Conservation (phyloP, 2,113 vertebrate species). For the Eurystomus gularis region DNA sequence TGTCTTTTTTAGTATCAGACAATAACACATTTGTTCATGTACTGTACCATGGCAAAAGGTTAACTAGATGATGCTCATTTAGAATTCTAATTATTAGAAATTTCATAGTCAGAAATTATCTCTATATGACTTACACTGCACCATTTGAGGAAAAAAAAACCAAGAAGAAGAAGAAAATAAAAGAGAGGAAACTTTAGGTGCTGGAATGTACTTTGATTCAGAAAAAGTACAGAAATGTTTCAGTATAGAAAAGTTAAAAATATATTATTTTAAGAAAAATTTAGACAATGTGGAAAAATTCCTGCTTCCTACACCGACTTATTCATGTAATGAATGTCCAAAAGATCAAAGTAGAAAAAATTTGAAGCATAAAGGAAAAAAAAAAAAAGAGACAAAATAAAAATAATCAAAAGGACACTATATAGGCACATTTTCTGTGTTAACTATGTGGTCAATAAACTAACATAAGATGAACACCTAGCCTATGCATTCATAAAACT, state of each 20-base stretch:
- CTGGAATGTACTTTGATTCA: background rate
- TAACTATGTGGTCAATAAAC: background rate
- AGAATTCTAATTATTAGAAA: background rate
- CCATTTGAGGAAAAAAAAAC: rapidly evolving
- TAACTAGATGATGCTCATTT: background rate
- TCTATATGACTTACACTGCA: background rate
- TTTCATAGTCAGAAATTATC: background rate
- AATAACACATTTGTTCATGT: background rate
- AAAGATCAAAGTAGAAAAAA: background rate
- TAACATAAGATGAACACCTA: background rate
- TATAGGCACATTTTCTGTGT: rapidly evolving
- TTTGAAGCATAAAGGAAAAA: background rate
- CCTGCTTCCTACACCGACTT: background rate
- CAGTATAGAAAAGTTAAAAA: background rate
- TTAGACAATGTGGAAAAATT: background rate
- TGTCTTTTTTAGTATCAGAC: background rate
- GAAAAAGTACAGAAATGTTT: background rate
- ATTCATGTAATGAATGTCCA: background rate
- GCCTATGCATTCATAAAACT: background rate
- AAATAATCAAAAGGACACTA: background rate
- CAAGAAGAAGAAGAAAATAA: background rate
- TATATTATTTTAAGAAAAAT: background rate
- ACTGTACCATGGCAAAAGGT: background rate
- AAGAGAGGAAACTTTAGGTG: background rate
- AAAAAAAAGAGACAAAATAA: background rate